Evolutionary conservation across 2,113 vertebrate species (phyloP), one percentile per base, ranked within the genome.

Genomic region (Erinaceus europaeus): DNA sequence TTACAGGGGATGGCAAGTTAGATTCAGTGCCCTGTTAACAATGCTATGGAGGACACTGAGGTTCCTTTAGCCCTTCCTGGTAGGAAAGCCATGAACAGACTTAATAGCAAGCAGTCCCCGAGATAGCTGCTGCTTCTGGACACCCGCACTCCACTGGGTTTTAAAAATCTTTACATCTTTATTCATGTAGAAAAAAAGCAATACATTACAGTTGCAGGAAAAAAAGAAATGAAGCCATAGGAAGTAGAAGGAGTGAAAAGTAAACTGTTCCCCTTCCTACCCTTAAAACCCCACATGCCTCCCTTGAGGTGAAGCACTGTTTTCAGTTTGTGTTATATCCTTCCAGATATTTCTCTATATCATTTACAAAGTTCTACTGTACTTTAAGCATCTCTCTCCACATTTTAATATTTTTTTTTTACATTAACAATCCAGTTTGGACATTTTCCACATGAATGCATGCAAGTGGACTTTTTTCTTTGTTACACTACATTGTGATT

Each of bases 1-100:
- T 97, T 97, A 96, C 97, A 95, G 81, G 89, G 93, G 93, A 94
- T 76, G 87, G 94, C 95, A 87, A 95, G 96, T 96, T 93, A 96
- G 95, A 93, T 90, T 89, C 95, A 81, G 76, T 94, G 92, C 93
- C 95, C 95, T 40, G 93, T 97, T 97, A 97, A 97, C 97, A 96
- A 95, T 92, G 93, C 96, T 96, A 82, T 90, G 94, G 96, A 96
- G 95, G 95, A 93, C 86, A 62, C 95, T 84, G 95, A 96, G 94
- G 93, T 90, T 95, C 72, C 95, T 95, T 81, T 91, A 91, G 88
- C 72, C 87, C 90, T 93, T 91, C 92, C 92, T 68, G 62, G 42
- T 27, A 0, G 2, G 89, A 81, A 61, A 72, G 91, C 95, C 85
- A 38, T 77, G 62, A 65, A 57, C 9, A 9, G 90, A 91, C 57